Percentiles rank a stretch among this genome's conserved stretches.
Evolutionary conservation across 2,888 invertebrate species (phyloP).

Genomic region (Tanypteryx hageni): DNA sequence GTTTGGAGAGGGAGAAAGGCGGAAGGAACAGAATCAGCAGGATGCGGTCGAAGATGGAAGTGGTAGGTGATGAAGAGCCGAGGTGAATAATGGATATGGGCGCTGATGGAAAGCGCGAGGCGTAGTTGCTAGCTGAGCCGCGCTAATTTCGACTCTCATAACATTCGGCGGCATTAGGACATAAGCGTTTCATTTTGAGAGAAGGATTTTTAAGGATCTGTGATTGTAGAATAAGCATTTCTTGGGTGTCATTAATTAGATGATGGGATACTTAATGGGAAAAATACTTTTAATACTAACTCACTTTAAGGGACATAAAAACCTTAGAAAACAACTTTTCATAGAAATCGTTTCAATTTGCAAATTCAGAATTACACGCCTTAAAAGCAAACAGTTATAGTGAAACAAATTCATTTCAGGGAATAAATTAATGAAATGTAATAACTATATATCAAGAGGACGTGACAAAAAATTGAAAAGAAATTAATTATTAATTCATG

Average conservation of each 20-base stretch:
- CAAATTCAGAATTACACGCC: no score
- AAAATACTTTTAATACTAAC: background rate
- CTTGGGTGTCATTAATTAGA: no score
- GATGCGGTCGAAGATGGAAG: background rate
- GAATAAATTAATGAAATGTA: no score
- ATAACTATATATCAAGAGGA: no score
- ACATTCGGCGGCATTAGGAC: background rate
- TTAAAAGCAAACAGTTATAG: no score
- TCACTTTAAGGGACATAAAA: no score
- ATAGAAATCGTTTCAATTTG: no score
- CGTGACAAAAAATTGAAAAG: no score
- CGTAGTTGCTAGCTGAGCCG: constrained; percentile 40
- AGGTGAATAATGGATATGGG: background rate
- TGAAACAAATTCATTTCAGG: no score
- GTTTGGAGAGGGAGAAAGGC: no score
- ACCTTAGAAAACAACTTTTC: no score
- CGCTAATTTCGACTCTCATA: background rate
- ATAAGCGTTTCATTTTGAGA: background rate
- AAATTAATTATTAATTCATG: no score
- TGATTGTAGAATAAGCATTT: background rate
- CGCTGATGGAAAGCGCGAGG: background rate
- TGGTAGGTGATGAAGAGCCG: background rate
- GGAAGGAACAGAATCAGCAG: background rate
- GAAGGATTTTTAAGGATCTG: background rate
- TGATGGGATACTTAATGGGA: background rate